phyloP scores from a whole-genome alignment of 1,140 invertebrate species.

The Drosophila repleta region DNA sequence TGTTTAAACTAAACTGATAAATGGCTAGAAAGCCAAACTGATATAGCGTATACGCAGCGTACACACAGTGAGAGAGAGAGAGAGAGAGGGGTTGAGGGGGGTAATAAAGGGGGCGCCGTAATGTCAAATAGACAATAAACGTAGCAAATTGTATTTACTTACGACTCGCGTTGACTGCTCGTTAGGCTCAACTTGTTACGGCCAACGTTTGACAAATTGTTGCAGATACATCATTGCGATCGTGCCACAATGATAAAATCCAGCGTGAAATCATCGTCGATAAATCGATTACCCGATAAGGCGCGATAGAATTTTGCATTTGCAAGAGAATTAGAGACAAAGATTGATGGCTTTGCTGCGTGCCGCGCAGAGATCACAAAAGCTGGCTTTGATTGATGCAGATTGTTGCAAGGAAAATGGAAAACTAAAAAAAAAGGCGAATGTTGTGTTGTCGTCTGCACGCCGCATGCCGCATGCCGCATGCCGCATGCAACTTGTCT shows the following conservation, averaged over 20 bases:
- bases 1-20: conserved; percentile 74
- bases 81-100: neutral
- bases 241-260: conserved; percentile 58
- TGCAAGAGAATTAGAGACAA: conserved; percentile 63
- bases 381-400: conserved; percentile 66
- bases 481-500: too few species aligned
- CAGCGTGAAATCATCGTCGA: conserved; percentile 63
- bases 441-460: too few species aligned
- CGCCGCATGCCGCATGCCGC: neutral
- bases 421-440: neutral
- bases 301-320: conserved; percentile 1
- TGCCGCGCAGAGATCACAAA: conserved; percentile 46
- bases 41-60: conserved; percentile 13
- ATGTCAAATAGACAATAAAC: conserved; percentile 69
- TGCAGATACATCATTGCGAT: conserved; percentile 74
- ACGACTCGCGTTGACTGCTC: conserved; percentile 30
- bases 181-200: conserved; percentile 71
- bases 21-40: conserved; percentile 34
- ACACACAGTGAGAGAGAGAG: neutral
- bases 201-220: conserved; percentile 65
- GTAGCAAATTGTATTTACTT: conserved; percentile 66
- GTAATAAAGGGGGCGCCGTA: conserved; percentile 51
- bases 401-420: conserved; percentile 2
- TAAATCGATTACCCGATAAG: conserved; percentile 22
- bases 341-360: conserved; percentile 69